phyloP scores from a whole-genome alignment of 2,888 invertebrate species.

The Steromphala cineraria region DNA sequence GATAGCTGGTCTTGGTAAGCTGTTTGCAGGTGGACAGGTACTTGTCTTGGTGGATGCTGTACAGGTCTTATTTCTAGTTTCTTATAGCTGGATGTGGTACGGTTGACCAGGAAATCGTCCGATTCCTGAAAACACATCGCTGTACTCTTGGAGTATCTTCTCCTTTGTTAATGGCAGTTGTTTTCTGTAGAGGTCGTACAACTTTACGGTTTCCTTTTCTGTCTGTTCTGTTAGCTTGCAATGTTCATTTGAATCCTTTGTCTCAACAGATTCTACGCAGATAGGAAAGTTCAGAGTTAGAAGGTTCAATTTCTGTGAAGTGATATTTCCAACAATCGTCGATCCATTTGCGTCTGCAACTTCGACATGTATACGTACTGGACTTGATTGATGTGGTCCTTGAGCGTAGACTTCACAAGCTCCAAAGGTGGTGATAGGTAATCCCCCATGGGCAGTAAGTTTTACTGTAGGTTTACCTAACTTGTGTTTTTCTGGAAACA shows the following conservation, averaged over 20 bases:
- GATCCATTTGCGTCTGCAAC: slow-evolving; percentile 12
- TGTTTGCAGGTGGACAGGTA: neutral
- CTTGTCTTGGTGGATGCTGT: neutral
- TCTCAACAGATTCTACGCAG: neutral
- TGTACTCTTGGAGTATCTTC: no score
- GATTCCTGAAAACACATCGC: no score
- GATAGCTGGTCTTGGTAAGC: neutral
- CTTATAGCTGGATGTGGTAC: no score
- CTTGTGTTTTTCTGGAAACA: no score
- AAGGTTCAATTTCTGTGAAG: neutral
- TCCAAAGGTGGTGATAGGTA: neutral
- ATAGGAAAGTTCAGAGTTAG: neutral
- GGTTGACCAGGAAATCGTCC: no score
- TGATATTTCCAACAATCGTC: neutral
- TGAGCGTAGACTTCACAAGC: neutral
- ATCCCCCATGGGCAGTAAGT: slow-evolving; percentile 1
- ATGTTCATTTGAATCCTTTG: no score
- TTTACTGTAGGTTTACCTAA: neutral
- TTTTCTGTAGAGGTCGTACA: no score
- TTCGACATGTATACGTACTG: neutral
- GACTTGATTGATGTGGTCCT: neutral
- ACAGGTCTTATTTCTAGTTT: no score
- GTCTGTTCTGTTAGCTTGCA: no score
- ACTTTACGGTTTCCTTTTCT: no score
- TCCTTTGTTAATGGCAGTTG: no score